Conservation (phyloP, 2,888 invertebrate species). For the Tanaodytes sp. region DNA sequence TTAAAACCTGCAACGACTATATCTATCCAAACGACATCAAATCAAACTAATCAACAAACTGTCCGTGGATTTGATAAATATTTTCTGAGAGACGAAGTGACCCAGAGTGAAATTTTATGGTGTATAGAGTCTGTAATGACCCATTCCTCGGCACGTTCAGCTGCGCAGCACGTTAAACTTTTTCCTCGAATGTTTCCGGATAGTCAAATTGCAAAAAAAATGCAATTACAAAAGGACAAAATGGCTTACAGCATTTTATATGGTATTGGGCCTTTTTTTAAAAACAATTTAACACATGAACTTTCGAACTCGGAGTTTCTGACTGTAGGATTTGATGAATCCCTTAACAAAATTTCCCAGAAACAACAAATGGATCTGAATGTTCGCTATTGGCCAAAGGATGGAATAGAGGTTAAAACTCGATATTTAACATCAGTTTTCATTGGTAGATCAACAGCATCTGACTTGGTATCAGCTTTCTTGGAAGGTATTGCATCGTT, state of each 20-base stretch:
- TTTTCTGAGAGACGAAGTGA: neutral
- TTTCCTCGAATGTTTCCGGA: conserved; percentile 49
- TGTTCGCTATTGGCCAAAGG: conserved; percentile 56
- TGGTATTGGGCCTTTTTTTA: conserved; percentile 21
- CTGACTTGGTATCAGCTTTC: conserved; percentile 14
- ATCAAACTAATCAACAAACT: neutral
- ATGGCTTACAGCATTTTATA: conserved; percentile 47
- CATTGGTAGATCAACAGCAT: conserved; percentile 34
- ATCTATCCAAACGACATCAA: neutral
- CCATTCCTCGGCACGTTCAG: conserved; percentile 10
- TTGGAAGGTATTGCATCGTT: conserved; percentile 9
- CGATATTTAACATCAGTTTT: conserved; percentile 57
- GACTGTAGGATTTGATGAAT: conserved; percentile 54
- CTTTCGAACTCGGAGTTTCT: conserved; percentile 19
- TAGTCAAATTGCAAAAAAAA: conserved; percentile 47
- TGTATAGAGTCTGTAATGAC: conserved; percentile 6
- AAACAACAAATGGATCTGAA: conserved; percentile 59
- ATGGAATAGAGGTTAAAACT: conserved; percentile 47
- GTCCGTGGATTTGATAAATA: neutral
- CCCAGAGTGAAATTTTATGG: conserved; percentile 2
- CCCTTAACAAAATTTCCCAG: conserved; percentile 55
- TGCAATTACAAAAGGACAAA: conserved; percentile 52
- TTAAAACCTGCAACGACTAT: neutral
- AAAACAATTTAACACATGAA: conserved; percentile 1
- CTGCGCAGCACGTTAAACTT: neutral